Evolutionary conservation across 2,888 invertebrate species (phyloP).

Genomic region (Apodemia mormo): DNA sequence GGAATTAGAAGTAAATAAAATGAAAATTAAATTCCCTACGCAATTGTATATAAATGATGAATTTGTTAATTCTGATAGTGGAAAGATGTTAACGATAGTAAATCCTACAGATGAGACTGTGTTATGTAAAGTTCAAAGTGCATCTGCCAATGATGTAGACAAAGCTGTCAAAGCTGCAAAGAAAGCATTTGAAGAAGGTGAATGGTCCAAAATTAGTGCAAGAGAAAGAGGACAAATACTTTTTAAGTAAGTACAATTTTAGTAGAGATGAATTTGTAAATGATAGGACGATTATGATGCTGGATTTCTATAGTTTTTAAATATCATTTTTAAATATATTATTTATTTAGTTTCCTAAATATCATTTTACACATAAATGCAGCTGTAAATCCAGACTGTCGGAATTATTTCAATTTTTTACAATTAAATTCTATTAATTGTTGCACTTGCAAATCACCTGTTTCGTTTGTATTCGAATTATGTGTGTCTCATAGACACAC

Average conservation of each 20-base stretch:
- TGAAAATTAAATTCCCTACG: constrained; percentile 91
- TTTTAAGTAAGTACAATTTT: constrained; percentile 82
- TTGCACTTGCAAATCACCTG: no score
- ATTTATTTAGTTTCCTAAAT: no score
- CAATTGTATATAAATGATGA: constrained; percentile 96
- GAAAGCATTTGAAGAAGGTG: constrained; percentile 91
- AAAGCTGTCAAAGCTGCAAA: constrained; percentile 93
- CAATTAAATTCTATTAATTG: no score
- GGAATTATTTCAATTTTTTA: no score
- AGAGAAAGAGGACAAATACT: constrained; percentile 93
- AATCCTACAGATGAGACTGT: constrained; percentile 94
- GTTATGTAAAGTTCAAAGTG: constrained; percentile 88
- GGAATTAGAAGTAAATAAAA: constrained; percentile 90
- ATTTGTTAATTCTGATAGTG: constrained; percentile 89
- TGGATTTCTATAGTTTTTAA: no score
- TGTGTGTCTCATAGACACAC: no score
- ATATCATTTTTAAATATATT: no score
- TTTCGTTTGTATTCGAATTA: no score
- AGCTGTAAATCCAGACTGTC: no score
- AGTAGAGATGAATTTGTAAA: no score
- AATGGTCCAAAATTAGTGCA: constrained; percentile 97
- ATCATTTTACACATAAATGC: no score
- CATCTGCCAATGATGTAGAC: constrained; percentile 91
- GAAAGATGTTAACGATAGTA: constrained; percentile 84
- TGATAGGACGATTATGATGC: no score